Evolutionary conservation across 2,888 invertebrate genomes (phyloP).

Genomic region (Drosophila diplacantha): DNA sequence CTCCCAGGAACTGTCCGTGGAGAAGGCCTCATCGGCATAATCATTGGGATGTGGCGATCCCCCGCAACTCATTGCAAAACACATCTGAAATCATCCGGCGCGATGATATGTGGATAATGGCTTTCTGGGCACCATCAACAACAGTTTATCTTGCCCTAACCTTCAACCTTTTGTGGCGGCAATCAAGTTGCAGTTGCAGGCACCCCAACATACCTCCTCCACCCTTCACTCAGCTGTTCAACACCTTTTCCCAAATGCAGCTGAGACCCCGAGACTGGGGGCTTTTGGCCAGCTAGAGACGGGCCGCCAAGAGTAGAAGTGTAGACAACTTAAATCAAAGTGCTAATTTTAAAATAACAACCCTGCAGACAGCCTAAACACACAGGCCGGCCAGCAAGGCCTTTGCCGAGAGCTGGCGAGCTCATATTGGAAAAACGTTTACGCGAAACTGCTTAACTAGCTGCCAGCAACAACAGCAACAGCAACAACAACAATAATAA

Average conservation of each 20-base stretch:
- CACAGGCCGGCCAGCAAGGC: slow-evolving; percentile 50
- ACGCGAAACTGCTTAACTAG: slow-evolving; percentile 72
- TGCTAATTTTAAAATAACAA: slow-evolving; percentile 72
- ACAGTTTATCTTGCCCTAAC: slow-evolving; percentile 50
- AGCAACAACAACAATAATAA: slow-evolving; percentile 23
- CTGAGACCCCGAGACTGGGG: slow-evolving; percentile 22
- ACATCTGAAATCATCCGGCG: slow-evolving; percentile 38
- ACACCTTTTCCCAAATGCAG: slow-evolving; percentile 52
- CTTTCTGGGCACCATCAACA: slow-evolving; percentile 59
- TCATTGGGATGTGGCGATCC: slow-evolving; percentile 28
- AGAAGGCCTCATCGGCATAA: slow-evolving; percentile 24
- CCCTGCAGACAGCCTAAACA: slow-evolving; percentile 70
- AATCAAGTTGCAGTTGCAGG: slow-evolving; percentile 46
- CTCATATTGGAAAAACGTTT: slow-evolving; percentile 70
- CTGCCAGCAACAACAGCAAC: slow-evolving; percentile 60
- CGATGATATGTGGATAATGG: slow-evolving; percentile 71
- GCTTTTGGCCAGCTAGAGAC: slow-evolving; percentile 52
- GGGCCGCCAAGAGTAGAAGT: slow-evolving; percentile 61
- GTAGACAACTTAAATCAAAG: slow-evolving; percentile 73
- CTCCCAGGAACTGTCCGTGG: slow-evolving; percentile 30
- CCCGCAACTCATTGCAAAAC: slow-evolving; percentile 34
- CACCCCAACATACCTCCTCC: slow-evolving; percentile 3
- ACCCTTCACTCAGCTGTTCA: slow-evolving; percentile 68
- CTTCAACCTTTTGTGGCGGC: slow-evolving; percentile 55
- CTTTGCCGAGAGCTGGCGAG: slow-evolving; percentile 15